Evolutionary conservation across 2,113 vertebrate genomes (phyloP), one percentile per base, ranked within the genome.

Genomic region (Corynorhinus townsendii): DNA sequence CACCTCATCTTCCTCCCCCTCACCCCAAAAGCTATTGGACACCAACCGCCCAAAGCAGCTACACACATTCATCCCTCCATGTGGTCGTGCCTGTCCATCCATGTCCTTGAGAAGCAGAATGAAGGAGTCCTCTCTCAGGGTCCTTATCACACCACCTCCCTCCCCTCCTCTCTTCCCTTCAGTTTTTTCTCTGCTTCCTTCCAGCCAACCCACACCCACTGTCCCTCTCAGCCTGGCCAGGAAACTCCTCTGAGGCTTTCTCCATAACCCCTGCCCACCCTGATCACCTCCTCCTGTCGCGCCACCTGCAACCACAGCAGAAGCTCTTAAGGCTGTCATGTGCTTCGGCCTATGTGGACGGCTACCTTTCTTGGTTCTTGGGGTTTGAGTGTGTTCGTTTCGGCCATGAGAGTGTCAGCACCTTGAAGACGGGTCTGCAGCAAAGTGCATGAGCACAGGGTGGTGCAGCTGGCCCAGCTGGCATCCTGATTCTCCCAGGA

Each of bases 261-360:
- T 86, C 94, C 26, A 0, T 3, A 12, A 35, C 7, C 14, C 11
- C 9, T 28, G 24, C 49, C 66, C 20, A 11, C 19, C 17, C 15
- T 7, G 30, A 87, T 8, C 11, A 3, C 30, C 16, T 17, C 20
- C 22, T 72, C 45, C 1, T 2, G 4, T 10, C 22, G 1, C 0
- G 0, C 66, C 59, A 45, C 40, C 62, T 8, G 11, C 0, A 0
- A 43, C 5, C 11, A 7, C 20, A 14, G 0, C 4, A 2, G 30
- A 30, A 56, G 30, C n/a, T 38, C 69, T 4, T 11, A 4, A 28
- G 52, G 35, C 22, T 64, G 47, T 2, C 38, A 1, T 0, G 0
- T 11, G 54, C 38, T 43, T 22, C 11, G 0, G 6, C 7, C n/a
- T 2, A 4, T 0, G 0, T 11, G 4, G 9, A 73, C 4, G 7